phyloP scores from a whole-genome alignment of 2,797 vertebrate genomes.

The Numenius phaeopus region DNA sequence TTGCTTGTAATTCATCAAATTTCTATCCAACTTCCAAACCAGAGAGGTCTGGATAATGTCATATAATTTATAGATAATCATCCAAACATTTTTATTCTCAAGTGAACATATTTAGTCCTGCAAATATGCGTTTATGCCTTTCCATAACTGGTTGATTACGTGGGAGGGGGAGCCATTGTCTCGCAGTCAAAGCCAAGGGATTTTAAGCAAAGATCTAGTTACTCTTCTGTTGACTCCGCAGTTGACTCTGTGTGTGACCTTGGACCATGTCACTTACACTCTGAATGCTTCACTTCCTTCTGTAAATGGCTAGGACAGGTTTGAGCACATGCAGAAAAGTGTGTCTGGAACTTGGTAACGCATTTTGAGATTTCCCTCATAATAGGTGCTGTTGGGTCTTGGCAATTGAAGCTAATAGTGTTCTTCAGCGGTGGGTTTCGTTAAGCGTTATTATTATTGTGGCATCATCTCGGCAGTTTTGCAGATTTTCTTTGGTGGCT shows the following conservation, averaged over 20 bases:
- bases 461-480: neutral
- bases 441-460: no score
- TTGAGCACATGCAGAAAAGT: neutral
- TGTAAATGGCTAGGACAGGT: slow-evolving; percentile 31
- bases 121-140: slow-evolving; percentile 55
- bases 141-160: slow-evolving; percentile 64
- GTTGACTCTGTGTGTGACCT: slow-evolving; percentile 67
- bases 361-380: neutral
- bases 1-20: slow-evolving; percentile 64
- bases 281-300: slow-evolving; percentile 62
- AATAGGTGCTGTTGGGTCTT: neutral
- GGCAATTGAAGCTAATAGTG: neutral
- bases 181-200: slow-evolving; percentile 68
- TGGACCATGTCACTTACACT: slow-evolving; percentile 59
- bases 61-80: slow-evolving; percentile 62
- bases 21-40: slow-evolving; percentile 39
- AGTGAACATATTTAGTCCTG: slow-evolving; percentile 45
- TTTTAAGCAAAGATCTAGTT: slow-evolving; percentile 60
- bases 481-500: neutral
- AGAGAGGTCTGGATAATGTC: slow-evolving; percentile 55
- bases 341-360: neutral
- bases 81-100: slow-evolving; percentile 59
- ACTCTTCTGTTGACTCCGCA: slow-evolving; percentile 63
- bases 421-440: neutral
- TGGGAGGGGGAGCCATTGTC: slow-evolving; percentile 73